Evolutionary conservation across 2,797 vertebrate species (phyloP).

Genomic region (Siniperca undulata): DNA sequence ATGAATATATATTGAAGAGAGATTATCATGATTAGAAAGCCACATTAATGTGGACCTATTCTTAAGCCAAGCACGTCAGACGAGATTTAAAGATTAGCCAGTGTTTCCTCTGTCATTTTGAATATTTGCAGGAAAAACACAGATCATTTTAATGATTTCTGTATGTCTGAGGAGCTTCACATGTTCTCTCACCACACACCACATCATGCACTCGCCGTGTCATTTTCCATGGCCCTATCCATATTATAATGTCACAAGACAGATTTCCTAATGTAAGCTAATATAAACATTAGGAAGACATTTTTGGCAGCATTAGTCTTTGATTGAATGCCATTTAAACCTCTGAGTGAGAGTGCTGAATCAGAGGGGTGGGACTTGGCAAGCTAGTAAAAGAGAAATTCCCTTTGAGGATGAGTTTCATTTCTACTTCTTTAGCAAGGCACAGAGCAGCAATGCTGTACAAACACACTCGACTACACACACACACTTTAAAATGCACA

Average conservation of each 20-base stretch:
- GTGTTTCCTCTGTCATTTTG: constrained; percentile 50
- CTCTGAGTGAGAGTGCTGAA: constrained; percentile 60
- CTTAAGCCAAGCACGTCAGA: constrained; percentile 27
- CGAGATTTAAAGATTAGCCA: constrained; percentile 57
- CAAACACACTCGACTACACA: background rate
- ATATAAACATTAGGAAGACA: constrained; percentile 67
- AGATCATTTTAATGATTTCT: constrained; percentile 33
- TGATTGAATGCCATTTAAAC: constrained; percentile 76
- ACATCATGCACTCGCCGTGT: constrained; percentile 33
- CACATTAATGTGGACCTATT: constrained; percentile 36
- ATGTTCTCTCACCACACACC: constrained; percentile 14
- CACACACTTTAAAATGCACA: constrained; percentile 2
- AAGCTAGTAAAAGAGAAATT: constrained; percentile 48
- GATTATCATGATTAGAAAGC: constrained; percentile 44
- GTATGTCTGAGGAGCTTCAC: constrained; percentile 45
- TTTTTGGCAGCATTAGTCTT: constrained; percentile 63
- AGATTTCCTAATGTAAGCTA: constrained; percentile 66
- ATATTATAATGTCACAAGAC: constrained; percentile 60
- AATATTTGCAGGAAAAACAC: constrained; percentile 51
- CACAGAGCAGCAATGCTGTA: constrained; percentile 24
- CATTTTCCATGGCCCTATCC: constrained; percentile 45
- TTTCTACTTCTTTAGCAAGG: constrained; percentile 43
- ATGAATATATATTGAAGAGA: constrained; percentile 48
- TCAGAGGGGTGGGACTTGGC: constrained; percentile 69
- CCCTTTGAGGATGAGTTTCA: constrained; percentile 55